Percentiles rank a stretch among this genome's conserved stretches.
phyloP scores from a whole-genome alignment of 2,113 vertebrate species.

The zebrafish (Danio rerio) region DNA sequence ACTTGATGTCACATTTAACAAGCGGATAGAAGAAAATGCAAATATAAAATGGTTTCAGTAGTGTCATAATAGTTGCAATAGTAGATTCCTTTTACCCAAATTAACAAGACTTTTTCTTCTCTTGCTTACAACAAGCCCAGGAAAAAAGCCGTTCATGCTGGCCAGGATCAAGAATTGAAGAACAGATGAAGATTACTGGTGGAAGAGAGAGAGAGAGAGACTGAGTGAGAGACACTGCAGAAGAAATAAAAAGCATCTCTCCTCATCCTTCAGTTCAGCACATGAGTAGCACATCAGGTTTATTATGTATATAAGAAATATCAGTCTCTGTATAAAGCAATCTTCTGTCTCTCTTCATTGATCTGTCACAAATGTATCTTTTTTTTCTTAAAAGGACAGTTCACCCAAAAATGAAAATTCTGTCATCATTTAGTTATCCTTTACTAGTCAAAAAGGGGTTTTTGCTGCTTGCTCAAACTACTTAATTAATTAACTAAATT shows the following conservation, averaged over 20 bases:
- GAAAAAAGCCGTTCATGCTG: conserved; percentile 86
- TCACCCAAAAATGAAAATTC: too few species aligned
- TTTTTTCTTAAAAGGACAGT: too few species aligned
- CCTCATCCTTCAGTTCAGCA: not conserved
- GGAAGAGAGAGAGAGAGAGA: conserved; percentile 55
- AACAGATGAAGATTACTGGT: not conserved
- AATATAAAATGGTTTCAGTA: too few species aligned
- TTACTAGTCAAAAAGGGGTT: too few species aligned
- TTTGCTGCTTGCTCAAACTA: too few species aligned
- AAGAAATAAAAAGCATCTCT: conserved; percentile 1
- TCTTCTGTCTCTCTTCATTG: not conserved
- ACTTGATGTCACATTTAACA: too few species aligned
- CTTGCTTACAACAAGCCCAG: conserved; percentile 43
- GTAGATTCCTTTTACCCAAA: too few species aligned
- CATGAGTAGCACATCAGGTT: not conserved
- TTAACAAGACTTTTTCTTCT: too few species aligned
- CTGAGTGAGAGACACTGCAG: conserved; percentile 32
- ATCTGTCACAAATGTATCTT: not conserved
- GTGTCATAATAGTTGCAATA: too few species aligned
- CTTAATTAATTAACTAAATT: too few species aligned
- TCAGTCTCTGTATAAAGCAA: not conserved
- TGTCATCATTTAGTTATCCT: too few species aligned
- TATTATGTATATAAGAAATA: not conserved
- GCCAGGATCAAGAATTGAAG: conserved; percentile 81
- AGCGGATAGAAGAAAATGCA: too few species aligned